Evolutionary conservation across 2,797 vertebrate species (phyloP).

Genomic region (Lateolabrax maculatus): DNA sequence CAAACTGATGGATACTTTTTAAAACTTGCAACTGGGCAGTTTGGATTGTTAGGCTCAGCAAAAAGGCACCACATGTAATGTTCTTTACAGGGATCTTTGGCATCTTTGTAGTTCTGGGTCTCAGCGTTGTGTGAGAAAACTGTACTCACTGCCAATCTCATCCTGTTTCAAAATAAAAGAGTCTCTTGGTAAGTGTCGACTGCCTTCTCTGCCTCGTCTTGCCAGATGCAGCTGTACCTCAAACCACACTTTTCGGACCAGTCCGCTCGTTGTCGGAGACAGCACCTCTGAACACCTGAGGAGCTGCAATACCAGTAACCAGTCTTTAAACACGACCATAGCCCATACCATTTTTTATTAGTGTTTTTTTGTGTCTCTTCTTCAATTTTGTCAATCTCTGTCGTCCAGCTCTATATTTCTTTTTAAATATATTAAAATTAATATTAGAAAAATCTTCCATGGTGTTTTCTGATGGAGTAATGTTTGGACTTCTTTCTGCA

Average conservation of each 20-base stretch:
- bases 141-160: neutral
- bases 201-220: neutral
- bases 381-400: neutral
- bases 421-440: neutral
- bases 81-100: neutral
- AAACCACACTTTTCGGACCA: neutral
- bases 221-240: neutral
- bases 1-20: neutral
- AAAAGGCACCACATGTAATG: neutral
- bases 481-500: no score
- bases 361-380: neutral
- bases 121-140: neutral
- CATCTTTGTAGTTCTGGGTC: neutral
- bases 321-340: neutral
- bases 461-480: neutral
- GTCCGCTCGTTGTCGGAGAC: neutral
- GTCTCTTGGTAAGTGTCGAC: neutral
- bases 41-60: neutral
- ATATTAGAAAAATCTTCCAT: neutral
- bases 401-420: neutral
- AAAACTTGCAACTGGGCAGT: neutral
- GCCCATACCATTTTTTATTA: neutral
- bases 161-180: conserved; percentile 1
- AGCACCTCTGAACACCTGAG: neutral
- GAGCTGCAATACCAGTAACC: neutral